phyloP scores from a whole-genome alignment of 2,113 vertebrate species.

The Canis aureus region DNA sequence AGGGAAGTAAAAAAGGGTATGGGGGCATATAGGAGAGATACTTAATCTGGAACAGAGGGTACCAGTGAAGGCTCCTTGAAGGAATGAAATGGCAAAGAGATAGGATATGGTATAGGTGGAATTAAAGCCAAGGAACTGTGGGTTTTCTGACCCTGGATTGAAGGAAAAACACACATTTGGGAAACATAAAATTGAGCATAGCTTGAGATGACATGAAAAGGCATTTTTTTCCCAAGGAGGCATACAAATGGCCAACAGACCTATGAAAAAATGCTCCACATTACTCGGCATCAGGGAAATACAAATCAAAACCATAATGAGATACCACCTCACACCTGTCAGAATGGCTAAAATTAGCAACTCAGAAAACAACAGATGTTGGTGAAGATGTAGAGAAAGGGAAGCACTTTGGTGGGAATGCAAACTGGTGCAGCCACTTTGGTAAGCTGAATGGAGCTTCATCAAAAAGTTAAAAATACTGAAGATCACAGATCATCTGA shows the following conservation, averaged over 20 bases:
- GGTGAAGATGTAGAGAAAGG: not conserved
- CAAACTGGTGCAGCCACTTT: not conserved
- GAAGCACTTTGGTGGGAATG: not conserved
- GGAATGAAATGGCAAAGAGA: not conserved
- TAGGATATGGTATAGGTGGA: not conserved
- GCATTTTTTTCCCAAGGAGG: not conserved
- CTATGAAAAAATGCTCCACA: not conserved
- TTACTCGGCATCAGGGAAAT: not conserved
- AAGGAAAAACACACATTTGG: slow-evolving; percentile 5
- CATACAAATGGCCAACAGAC: not conserved
- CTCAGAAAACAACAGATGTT: not conserved
- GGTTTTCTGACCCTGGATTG: not conserved
- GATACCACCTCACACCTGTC: not conserved
- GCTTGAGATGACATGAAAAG: not conserved
- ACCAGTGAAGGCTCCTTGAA: not conserved
- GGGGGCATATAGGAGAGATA: not conserved
- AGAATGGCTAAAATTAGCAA: not conserved
- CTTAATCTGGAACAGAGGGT: not conserved
- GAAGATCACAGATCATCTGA: not conserved
- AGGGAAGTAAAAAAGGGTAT: not conserved
- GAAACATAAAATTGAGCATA: not conserved
- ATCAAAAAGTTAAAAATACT: not conserved
- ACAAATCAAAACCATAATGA: not conserved
- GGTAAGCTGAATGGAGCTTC: not conserved
- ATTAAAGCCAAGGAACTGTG: not conserved